Percentiles rank a stretch among this genome's conserved stretches.
Evolutionary conservation across 2,113 vertebrate species (phyloP).

Genomic region (Pangasianodon gigas): DNA sequence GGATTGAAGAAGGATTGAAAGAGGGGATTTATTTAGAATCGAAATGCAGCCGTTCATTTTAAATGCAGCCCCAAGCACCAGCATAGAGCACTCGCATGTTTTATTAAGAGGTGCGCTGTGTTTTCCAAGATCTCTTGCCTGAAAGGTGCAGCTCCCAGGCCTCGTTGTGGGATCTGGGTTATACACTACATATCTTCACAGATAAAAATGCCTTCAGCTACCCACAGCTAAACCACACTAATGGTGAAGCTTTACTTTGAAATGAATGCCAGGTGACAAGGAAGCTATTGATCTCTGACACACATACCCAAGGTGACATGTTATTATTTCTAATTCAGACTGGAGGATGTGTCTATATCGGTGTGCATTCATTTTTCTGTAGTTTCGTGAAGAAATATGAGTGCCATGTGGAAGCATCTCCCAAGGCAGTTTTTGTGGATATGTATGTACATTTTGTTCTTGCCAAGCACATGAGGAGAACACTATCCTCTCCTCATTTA

Average conservation of each 20-base stretch:
- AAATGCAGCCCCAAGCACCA: constrained; percentile 50
- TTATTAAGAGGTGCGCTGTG: constrained; percentile 48
- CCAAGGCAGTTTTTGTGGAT: background rate
- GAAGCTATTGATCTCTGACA: constrained; percentile 7
- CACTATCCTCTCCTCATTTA: background rate
- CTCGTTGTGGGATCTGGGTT: constrained; percentile 33
- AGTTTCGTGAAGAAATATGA: background rate
- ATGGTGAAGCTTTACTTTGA: constrained; percentile 26
- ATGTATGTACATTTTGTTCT: background rate
- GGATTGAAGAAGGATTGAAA: constrained; percentile 37
- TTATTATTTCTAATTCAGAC: background rate
- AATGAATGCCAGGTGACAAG: constrained; percentile 25
- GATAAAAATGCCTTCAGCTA: constrained; percentile 29
- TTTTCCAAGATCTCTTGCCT: constrained; percentile 48
- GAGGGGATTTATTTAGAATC: constrained; percentile 51
- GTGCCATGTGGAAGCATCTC: background rate
- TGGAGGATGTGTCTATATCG: background rate
- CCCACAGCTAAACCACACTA: constrained; percentile 28
- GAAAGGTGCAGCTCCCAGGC: background rate
- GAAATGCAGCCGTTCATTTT: constrained; percentile 49
- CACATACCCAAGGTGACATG: background rate
- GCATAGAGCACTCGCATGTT: constrained; percentile 47
- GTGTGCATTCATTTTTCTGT: background rate
- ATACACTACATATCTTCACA: constrained; percentile 27
- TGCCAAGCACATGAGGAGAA: background rate